Evolutionary conservation across 1,140 invertebrate genomes (phyloP).

Genomic region (Pachypeltis micranthus): DNA sequence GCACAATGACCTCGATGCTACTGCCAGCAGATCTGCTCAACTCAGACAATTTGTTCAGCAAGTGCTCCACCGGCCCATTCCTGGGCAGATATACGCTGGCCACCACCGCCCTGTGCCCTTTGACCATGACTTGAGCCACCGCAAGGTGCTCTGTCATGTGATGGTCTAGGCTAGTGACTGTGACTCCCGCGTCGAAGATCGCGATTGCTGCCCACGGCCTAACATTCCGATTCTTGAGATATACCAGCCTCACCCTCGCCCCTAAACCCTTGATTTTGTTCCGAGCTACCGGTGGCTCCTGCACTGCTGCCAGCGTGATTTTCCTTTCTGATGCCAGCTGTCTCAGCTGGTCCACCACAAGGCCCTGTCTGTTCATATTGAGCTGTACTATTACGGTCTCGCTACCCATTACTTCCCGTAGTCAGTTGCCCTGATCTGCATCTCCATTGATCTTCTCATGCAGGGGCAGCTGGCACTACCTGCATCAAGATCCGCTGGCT

Average conservation of each 20-base stretch:
- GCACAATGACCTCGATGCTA: not conserved
- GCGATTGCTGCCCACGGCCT: not conserved
- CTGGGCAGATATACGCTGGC: not conserved
- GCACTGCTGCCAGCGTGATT: not conserved
- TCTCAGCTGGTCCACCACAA: not conserved
- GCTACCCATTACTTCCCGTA: not conserved
- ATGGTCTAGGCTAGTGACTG: not conserved
- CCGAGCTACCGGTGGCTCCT: not conserved
- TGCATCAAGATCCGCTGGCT: not conserved
- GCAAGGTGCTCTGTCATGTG: not conserved
- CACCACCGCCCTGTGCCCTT: not conserved
- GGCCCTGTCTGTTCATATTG: not conserved
- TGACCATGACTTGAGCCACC: not conserved
- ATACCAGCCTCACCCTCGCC: not conserved
- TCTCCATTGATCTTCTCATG: not conserved
- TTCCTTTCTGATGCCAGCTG: not conserved
- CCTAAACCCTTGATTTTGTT: not conserved
- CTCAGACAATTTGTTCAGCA: not conserved
- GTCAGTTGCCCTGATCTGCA: not conserved
- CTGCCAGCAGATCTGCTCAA: not conserved
- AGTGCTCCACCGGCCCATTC: not conserved
- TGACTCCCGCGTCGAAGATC: too few relatives aligned
- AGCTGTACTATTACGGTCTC: not conserved
- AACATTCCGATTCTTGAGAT: not conserved
- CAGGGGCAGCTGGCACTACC: not conserved